Percentiles rank a stretch among this genome's conserved stretches.
These are phyloP conservation scores for Euplexia lucipara DNA, from an alignment of 2,888 invertebrate species.

Conservation along the genomic window DNA sequence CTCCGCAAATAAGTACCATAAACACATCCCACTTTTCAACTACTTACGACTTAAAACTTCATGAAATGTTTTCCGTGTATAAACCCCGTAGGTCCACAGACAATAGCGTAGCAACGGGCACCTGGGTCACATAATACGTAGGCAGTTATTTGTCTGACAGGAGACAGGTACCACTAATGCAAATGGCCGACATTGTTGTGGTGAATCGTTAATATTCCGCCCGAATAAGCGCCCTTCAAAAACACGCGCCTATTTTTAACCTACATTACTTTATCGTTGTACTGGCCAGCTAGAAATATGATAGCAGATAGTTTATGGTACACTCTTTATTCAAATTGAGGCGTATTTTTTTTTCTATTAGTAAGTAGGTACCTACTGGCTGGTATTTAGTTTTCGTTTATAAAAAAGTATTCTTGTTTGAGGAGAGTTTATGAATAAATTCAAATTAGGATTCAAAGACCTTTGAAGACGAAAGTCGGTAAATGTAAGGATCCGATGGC, in stretches of 20 bases:
- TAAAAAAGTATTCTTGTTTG: conserved; percentile 12
- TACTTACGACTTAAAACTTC: not conserved
- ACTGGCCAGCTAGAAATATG: conserved; percentile 1
- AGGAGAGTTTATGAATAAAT: conserved; percentile 2
- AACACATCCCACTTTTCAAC: not conserved
- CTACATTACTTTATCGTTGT: not conserved
- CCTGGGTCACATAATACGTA: conserved; percentile 35
- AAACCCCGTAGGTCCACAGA: not conserved
- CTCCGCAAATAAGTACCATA: not conserved
- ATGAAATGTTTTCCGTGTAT: not conserved
- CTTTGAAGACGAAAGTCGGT: conserved; percentile 3
- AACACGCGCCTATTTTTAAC: conserved; percentile 47
- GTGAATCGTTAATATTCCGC: conserved; percentile 42
- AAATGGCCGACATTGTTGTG: conserved; percentile 54
- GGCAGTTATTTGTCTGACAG: conserved; percentile 34
- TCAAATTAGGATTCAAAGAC: not conserved
- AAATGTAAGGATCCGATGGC: not conserved
- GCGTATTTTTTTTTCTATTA: not conserved
- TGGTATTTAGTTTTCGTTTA: not conserved
- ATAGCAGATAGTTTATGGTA: conserved; percentile 14
- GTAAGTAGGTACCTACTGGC: no score
- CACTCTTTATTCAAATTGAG: conserved; percentile 6
- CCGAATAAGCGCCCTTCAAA: conserved; percentile 46
- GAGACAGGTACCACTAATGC: conserved; percentile 45
- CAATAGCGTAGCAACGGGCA: conserved; percentile 36